These are phyloP conservation scores for Stegodyphus dumicola DNA, from an alignment of 1,140 invertebrate species.

Conservation along the genomic window DNA sequence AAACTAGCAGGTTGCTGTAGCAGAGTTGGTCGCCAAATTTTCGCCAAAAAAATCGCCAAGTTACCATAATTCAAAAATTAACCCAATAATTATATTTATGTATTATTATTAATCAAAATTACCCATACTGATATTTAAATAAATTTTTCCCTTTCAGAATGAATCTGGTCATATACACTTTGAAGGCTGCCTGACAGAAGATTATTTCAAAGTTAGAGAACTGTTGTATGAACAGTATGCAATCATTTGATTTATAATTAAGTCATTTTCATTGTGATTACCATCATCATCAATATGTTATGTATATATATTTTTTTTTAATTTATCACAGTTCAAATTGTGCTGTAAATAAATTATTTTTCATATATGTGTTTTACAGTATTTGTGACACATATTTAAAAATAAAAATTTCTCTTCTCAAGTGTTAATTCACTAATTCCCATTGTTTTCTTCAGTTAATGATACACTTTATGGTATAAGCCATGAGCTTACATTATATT, in stretches of 20 bases:
- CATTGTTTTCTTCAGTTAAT: too few relatives aligned
- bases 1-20: too few relatives aligned
- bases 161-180: constrained; percentile 91
- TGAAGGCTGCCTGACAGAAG: constrained; percentile 93
- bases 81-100: too few relatives aligned
- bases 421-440: too few relatives aligned
- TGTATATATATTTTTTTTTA: constrained; percentile 68
- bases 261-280: constrained; percentile 8
- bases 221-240: constrained; percentile 97
- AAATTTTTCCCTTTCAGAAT: constrained; percentile 74
- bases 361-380: too few relatives aligned
- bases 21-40: too few relatives aligned
- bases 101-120: background rate
- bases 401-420: too few relatives aligned
- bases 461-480: too few relatives aligned
- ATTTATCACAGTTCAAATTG: constrained; percentile 61
- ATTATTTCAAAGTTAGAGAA: constrained; percentile 94
- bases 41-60: too few relatives aligned
- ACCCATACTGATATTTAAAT: background rate
- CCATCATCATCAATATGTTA: constrained; percentile 12
- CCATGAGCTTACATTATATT: too few relatives aligned
- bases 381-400: too few relatives aligned
- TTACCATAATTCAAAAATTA: constrained; percentile 83
- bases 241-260: constrained; percentile 80
- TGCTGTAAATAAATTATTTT: too few relatives aligned